A percentile compares a stretch with the other conserved stretches of the same genome.
These are phyloP conservation scores for Eupleurogrammus muticus DNA, from an alignment of 2,797 vertebrate species.

Conservation along the genomic window DNA sequence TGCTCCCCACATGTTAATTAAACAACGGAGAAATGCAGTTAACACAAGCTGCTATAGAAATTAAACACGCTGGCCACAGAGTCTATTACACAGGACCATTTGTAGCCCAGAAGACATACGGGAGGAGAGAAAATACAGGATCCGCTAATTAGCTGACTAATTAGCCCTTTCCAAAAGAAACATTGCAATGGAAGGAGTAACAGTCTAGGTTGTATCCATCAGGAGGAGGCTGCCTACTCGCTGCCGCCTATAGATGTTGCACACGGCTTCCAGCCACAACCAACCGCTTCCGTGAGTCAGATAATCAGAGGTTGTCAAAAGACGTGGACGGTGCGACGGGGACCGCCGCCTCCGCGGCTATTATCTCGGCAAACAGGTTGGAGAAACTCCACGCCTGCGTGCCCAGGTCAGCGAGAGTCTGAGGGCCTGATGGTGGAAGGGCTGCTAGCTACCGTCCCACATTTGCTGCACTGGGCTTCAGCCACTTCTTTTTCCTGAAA, in stretches of 20 bases:
- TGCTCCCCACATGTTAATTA: too few species aligned
- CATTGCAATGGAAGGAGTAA: constrained; percentile 4
- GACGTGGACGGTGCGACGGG: background rate
- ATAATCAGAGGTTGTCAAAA: background rate
- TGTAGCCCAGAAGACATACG: background rate
- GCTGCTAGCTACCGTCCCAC: too few species aligned
- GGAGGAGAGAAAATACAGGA: background rate
- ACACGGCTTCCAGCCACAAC: background rate
- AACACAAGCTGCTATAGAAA: background rate
- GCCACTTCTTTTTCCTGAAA: background rate
- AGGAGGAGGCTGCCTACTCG: background rate
- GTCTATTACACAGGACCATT: too few species aligned
- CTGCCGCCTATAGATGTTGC: background rate
- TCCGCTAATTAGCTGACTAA: constrained; percentile 1
- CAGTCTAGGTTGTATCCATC: background rate
- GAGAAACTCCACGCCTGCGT: background rate
- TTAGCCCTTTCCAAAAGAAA: constrained; percentile 6
- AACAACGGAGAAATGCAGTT: too few species aligned
- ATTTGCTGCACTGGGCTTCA: too few species aligned
- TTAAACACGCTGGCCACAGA: background rate
- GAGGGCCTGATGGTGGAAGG: background rate
- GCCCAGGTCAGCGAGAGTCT: background rate
- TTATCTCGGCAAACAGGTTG: background rate
- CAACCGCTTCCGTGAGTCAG: background rate
- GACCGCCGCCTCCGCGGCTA: background rate